Percentiles rank a stretch among this genome's conserved stretches.
Evolutionary conservation across 92 coral and sea anemone genomes (phyloP).

Genomic region (Epizoanthus illoricatus): DNA sequence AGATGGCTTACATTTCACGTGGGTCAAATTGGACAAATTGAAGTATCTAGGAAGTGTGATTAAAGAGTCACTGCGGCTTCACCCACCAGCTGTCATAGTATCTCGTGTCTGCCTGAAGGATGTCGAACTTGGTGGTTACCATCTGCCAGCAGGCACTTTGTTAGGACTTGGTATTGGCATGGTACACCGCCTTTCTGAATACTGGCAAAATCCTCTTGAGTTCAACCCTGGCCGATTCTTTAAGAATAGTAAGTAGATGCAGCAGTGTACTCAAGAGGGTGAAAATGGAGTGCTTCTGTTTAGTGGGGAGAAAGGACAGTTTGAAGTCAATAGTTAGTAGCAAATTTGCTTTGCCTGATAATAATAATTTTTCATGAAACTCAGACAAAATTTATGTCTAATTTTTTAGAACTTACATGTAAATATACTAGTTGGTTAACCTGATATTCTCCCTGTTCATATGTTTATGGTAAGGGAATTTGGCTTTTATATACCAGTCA

Average conservation of each 20-base stretch:
- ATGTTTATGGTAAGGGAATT: no score
- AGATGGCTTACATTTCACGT: conserved; percentile 34
- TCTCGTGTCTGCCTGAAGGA: conserved; percentile 40
- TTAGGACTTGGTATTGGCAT: conserved; percentile 48
- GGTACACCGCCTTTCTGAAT: conserved; percentile 57
- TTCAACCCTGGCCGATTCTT: conserved; percentile 70
- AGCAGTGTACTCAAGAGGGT: no score
- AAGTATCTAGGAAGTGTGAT: conserved; percentile 65
- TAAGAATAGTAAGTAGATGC: conserved; percentile 36
- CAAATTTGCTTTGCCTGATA: no score
- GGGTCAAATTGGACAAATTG: conserved; percentile 66
- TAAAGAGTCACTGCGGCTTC: conserved; percentile 67
- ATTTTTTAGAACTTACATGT: no score
- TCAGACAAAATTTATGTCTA: no score
- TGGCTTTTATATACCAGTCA: no score
- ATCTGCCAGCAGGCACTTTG: conserved; percentile 56
- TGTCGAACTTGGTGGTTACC: conserved; percentile 59
- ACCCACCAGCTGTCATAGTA: conserved; percentile 47
- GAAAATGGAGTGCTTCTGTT: no score
- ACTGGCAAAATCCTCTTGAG: conserved; percentile 66
- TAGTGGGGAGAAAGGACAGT: no score
- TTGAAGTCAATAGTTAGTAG: no score
- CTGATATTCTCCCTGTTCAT: no score
- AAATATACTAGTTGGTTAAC: no score
- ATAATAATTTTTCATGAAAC: no score